A percentile compares a stretch with the other conserved stretches of the same genome.
Evolutionary conservation across 2,888 invertebrate genomes (phyloP).

Genomic region (Lasioglossum vierecki): DNA sequence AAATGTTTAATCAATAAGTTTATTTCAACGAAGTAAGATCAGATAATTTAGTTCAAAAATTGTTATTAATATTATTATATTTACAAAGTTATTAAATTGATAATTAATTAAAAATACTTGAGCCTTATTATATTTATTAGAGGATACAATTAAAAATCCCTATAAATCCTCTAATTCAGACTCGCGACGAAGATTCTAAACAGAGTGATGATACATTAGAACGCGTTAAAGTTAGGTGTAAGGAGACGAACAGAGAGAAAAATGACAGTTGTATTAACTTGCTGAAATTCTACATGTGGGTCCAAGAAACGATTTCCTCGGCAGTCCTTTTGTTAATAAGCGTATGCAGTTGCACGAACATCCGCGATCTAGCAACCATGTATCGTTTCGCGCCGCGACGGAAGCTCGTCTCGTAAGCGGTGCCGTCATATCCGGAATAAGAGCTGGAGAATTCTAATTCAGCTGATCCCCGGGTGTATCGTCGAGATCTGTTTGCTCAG

Average conservation of each 20-base stretch:
- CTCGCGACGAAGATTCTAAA: too few relatives aligned
- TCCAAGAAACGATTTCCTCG: background rate
- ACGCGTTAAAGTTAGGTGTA: background rate
- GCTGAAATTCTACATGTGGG: background rate
- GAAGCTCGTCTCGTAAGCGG: constrained; percentile 61
- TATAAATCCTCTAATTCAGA: too few relatives aligned
- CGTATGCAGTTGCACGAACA: constrained; percentile 6
- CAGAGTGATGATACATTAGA: too few relatives aligned
- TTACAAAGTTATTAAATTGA: too few relatives aligned
- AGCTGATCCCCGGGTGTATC: constrained; percentile 32
- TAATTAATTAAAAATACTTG: too few relatives aligned
- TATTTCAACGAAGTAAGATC: too few relatives aligned
- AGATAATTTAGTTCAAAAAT: too few relatives aligned
- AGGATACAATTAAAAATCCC: too few relatives aligned
- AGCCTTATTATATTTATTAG: too few relatives aligned
- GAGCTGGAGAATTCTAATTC: constrained; percentile 69
- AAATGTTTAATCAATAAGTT: too few relatives aligned
- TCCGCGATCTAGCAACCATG: constrained; percentile 11
- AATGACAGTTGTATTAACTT: background rate
- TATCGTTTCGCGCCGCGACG: constrained; percentile 21
- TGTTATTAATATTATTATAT: too few relatives aligned
- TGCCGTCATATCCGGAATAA: constrained; percentile 75
- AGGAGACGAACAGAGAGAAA: too few relatives aligned
- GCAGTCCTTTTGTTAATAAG: background rate
- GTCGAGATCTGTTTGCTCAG: constrained; percentile 66